A percentile compares a stretch with the other conserved stretches of the same genome.
phyloP scores from a whole-genome alignment of 1,140 invertebrate genomes.

The Tetragonula clypearis region DNA sequence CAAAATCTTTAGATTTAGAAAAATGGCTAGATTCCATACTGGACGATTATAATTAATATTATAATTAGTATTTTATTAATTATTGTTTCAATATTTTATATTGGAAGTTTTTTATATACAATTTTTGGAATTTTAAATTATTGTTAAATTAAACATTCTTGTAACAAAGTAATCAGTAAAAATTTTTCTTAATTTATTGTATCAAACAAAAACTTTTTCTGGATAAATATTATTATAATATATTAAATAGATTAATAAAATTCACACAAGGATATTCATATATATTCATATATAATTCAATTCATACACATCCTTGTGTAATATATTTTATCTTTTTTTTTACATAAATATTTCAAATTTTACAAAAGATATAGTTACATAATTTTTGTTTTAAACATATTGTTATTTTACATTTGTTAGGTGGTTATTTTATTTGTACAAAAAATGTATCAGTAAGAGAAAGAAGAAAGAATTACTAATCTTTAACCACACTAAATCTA shows the following conservation, averaged over 20 bases:
- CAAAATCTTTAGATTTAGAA: constrained; percentile 75
- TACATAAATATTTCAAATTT: constrained; percentile 15
- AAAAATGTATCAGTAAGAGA: not conserved
- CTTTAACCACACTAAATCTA: not conserved
- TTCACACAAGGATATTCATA: not conserved
- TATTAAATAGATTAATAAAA: not conserved
- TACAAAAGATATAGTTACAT: constrained; percentile 38
- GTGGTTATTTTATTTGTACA: not conserved
- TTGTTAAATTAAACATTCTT: not conserved
- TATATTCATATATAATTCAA: too few relatives aligned
- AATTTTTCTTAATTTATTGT: not conserved
- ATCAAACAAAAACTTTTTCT: not conserved
- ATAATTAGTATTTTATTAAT: constrained; percentile 25
- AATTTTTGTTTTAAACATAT: constrained; percentile 36
- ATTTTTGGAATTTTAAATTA: not conserved
- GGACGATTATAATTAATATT: constrained; percentile 64
- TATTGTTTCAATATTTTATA: not conserved
- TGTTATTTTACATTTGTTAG: not conserved
- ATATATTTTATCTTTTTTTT: not conserved
- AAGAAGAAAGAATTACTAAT: constrained; percentile 10
- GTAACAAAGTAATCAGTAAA: constrained; percentile 22
- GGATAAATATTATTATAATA: not conserved
- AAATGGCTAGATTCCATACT: constrained; percentile 76
- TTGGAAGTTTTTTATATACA: not conserved
- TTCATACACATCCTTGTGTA: not conserved